phyloP scores from a whole-genome alignment of 1,140 invertebrate species.

The Drosophila bocqueti region DNA sequence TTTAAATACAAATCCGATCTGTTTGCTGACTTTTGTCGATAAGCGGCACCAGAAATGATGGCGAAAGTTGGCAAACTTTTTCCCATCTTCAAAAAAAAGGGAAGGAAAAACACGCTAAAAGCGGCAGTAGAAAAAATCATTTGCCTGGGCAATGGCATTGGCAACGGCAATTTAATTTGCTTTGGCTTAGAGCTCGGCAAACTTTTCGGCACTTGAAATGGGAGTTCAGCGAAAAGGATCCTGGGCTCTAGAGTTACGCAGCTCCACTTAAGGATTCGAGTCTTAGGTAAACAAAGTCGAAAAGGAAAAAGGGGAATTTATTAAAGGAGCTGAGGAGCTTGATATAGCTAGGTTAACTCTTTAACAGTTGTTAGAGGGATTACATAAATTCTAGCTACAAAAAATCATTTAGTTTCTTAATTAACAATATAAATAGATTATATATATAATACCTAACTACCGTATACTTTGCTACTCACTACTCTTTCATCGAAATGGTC shows the following conservation, averaged over 20 bases:
- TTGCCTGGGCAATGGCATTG: slow-evolving; percentile 50
- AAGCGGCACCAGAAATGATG: slow-evolving; percentile 65
- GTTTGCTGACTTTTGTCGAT: slow-evolving; percentile 75
- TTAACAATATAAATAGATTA: too few species aligned
- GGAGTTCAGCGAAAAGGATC: slow-evolving; percentile 29
- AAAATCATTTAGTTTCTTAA: neutral
- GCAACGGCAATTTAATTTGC: slow-evolving; percentile 69
- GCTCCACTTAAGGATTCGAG: slow-evolving; percentile 18
- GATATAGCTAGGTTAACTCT: neutral
- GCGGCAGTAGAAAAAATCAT: slow-evolving; percentile 17
- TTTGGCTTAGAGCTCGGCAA: slow-evolving; percentile 47
- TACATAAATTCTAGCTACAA: too few species aligned
- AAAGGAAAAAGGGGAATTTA: neutral
- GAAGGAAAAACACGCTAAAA: slow-evolving; percentile 1
- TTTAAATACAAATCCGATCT: slow-evolving; percentile 80
- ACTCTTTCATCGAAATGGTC: neutral
- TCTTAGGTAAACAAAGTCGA: slow-evolving; percentile 11
- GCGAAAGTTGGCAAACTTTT: slow-evolving; percentile 61
- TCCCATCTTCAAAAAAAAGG: neutral
- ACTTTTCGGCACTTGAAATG: slow-evolving; percentile 55
- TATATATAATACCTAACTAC: too few species aligned
- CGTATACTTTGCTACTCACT: too few species aligned
- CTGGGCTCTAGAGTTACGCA: slow-evolving; percentile 10
- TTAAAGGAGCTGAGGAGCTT: neutral
- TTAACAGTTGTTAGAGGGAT: neutral